Base-by-base conservation (phyloP, 2,113 vertebrate species). In the Tretioscincus oriximinensis region DNA sequence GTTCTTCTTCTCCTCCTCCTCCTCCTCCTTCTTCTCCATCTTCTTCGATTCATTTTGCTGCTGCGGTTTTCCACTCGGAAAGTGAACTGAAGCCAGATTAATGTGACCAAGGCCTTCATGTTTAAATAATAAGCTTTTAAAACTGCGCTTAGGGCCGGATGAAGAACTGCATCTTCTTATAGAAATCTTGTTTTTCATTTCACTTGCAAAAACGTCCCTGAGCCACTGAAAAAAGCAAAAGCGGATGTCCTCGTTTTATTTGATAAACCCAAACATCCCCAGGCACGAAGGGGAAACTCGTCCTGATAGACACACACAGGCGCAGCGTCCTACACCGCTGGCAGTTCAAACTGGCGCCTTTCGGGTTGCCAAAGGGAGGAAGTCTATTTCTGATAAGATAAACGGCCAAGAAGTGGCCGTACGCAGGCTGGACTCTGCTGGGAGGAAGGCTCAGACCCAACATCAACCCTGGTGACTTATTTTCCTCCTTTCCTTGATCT, bases 311-410 rank as follows among this genome's bases (percentile, higher is more conserved):
- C 18, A 58, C n/a, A 7, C 64, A 68, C 0, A n/a, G n/a, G n/a
- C n/a, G n/a, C n/a, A 73, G 90, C 85, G 86, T 82, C 82, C 88
- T 60, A 21, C 28, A 41, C 31, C 35, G 14, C 20, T 6, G 7
- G 88, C 90, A 88, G 86, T 49, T 82, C 74, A 81, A 80, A 26
- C 60, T 29, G 63, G 64, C 28, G n/a, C 70, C 64, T 31, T 58
- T 29, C 22, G 69, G 47, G 81, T 81, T 68, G 73, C 41, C 7
- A 6, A 88, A 87, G 88, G 0, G 51, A 81, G 88, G 88, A 84
- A 81, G 83, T 91, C 92, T 91, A 88, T 89, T 85, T 88, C 88
- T 79, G 31, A 84, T 86, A 84, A 87, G 80, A 86, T 92, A 92
- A 91, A 90, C 80, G 84, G 54, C 66, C 22, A 16, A 66, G 75